These are phyloP conservation scores for Cerastis rubricosa DNA, from an alignment of 2,888 invertebrate genomes.

Conservation along the genomic window DNA sequence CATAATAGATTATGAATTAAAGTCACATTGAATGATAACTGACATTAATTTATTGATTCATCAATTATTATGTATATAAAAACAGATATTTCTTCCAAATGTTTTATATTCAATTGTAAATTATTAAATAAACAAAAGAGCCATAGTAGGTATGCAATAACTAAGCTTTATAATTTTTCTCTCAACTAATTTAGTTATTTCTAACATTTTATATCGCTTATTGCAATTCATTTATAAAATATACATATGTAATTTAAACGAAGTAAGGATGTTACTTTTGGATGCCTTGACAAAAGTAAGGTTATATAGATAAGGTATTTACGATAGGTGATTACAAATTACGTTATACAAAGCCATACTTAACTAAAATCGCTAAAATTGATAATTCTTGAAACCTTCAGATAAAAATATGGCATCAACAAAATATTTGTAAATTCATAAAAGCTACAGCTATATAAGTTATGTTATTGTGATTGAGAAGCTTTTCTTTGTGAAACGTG, in stretches of 20 bases:
- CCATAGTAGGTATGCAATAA: neutral
- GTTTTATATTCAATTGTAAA: neutral
- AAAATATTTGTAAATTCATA: constrained; percentile 17
- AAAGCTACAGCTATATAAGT: constrained; percentile 41
- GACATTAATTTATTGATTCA: constrained; percentile 61
- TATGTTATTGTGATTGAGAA: constrained; percentile 49
- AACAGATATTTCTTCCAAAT: constrained; percentile 43
- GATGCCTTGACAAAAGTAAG: neutral
- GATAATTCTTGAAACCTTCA: neutral
- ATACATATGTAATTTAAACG: neutral
- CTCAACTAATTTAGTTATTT: neutral
- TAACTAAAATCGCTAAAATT: neutral
- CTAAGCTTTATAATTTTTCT: neutral
- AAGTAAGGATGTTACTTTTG: neutral
- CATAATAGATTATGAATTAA: constrained; percentile 18
- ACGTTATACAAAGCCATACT: neutral
- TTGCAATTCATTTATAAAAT: neutral
- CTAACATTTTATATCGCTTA: neutral
- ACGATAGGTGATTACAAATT: neutral
- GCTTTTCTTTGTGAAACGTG: constrained; percentile 55
- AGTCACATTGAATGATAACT: constrained; percentile 37
- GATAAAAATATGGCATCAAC: neutral
- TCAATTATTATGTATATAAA: constrained; percentile 62
- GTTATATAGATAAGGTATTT: neutral
- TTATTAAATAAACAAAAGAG: constrained; percentile 11